phyloP scores from a whole-genome alignment of 1,140 invertebrate species.

The Polypedilum pembai region DNA sequence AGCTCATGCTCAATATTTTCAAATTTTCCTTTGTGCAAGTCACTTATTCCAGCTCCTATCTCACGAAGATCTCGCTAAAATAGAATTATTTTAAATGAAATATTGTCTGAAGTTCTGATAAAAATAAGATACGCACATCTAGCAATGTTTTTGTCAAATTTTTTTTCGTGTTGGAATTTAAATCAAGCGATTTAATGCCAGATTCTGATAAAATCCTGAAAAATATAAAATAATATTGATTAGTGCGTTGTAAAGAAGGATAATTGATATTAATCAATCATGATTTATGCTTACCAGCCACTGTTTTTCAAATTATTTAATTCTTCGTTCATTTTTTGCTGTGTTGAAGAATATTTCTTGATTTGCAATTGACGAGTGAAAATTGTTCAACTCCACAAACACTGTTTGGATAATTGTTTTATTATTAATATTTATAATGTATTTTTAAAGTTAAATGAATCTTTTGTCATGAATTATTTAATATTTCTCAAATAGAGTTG shows the following conservation, averaged over 20 bases:
- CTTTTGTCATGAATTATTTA: too few species aligned
- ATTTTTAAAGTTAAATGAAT: too few species aligned
- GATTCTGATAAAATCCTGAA: slow-evolving; percentile 60
- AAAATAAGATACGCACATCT: slow-evolving; percentile 55
- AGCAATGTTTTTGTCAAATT: slow-evolving; percentile 58
- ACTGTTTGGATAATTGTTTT: not conserved
- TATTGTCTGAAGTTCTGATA: not conserved
- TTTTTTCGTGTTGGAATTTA: slow-evolving; percentile 53
- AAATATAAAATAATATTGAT: slow-evolving; percentile 33
- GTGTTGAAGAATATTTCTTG: not conserved
- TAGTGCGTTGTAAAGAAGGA: slow-evolving; percentile 30
- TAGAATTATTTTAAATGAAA: slow-evolving; percentile 31
- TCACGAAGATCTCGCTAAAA: slow-evolving; percentile 73
- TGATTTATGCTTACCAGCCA: slow-evolving; percentile 49
- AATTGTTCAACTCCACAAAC: not conserved
- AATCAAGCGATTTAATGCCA: slow-evolving; percentile 59
- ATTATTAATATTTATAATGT: too few species aligned
- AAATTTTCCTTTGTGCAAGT: slow-evolving; percentile 53
- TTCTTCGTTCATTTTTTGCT: slow-evolving; percentile 31
- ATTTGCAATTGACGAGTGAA: not conserved
- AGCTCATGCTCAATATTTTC: slow-evolving; percentile 54
- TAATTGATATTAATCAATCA: slow-evolving; percentile 33
- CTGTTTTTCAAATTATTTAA: slow-evolving; percentile 46
- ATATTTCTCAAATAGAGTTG: too few species aligned
- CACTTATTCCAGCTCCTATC: slow-evolving; percentile 52